Conservation (phyloP, 2,888 invertebrate genomes). For the Thymelicus acteon region DNA sequence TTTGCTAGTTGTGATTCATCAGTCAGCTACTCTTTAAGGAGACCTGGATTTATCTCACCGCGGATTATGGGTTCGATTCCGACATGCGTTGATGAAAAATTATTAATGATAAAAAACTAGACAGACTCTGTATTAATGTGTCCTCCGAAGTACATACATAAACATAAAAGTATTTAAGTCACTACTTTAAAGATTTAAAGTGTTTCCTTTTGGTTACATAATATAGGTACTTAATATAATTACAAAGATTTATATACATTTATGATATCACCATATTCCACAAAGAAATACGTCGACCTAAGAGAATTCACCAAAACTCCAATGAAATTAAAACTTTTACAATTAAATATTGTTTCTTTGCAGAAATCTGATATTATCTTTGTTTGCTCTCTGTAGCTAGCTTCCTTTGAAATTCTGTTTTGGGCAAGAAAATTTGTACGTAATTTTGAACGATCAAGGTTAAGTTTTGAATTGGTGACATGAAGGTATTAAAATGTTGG, state of each 20-base stretch:
- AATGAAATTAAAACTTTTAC: slow-evolving; percentile 52
- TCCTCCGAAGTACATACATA: neutral
- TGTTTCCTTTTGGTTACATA: too few species aligned
- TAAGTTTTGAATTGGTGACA: neutral
- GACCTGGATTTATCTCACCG: too few species aligned
- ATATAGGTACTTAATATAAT: too few species aligned
- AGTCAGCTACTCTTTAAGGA: neutral
- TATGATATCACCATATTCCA: neutral
- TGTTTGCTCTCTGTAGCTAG: slow-evolving; percentile 38
- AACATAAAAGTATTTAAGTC: too few species aligned
- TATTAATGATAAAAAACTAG: too few species aligned
- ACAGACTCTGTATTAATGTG: neutral
- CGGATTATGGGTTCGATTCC: too few species aligned
- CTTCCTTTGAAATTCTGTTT: slow-evolving; percentile 28
- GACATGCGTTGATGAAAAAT: too few species aligned
- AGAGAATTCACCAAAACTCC: slow-evolving; percentile 43
- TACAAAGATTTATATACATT: neutral
- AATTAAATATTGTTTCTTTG: slow-evolving; percentile 49
- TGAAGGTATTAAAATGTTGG: neutral
- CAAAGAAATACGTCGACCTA: slow-evolving; percentile 15
- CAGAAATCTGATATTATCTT: slow-evolving; percentile 49
- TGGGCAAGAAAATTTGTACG: slow-evolving; percentile 5
- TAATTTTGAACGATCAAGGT: neutral
- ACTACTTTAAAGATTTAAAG: too few species aligned
- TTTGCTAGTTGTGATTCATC: neutral